Evolutionary conservation across 1,140 invertebrate species (phyloP).

Genomic region (Metaphire vulgaris): DNA sequence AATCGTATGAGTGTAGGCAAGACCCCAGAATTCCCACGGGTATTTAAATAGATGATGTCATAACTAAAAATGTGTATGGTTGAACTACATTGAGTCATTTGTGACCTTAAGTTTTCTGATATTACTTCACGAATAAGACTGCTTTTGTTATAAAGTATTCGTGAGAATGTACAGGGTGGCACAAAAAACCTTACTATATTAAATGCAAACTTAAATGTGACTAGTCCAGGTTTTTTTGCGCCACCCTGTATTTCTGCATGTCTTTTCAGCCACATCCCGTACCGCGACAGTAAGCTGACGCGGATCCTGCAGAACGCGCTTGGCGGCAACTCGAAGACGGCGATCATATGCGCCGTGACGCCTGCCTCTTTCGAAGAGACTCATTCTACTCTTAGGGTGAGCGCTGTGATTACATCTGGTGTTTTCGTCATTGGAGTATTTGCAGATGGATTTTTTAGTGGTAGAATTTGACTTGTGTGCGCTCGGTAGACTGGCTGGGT

Average conservation of each 20-base stretch:
- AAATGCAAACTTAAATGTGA: too few relatives aligned
- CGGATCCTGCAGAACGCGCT: slow-evolving; percentile 60
- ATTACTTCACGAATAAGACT: neutral
- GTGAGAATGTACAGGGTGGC: neutral
- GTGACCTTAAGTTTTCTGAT: neutral
- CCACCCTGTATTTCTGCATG: too few relatives aligned
- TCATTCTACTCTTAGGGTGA: slow-evolving; percentile 56
- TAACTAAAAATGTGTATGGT: too few relatives aligned
- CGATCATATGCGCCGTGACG: slow-evolving; percentile 59
- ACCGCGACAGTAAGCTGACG: slow-evolving; percentile 60
- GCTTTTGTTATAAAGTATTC: neutral
- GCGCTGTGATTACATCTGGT: slow-evolving; percentile 6
- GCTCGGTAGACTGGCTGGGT: neutral
- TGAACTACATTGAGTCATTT: too few relatives aligned
- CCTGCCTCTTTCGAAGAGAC: slow-evolving; percentile 61
- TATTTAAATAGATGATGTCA: too few relatives aligned
- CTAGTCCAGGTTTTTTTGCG: too few relatives aligned
- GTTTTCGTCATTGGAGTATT: neutral
- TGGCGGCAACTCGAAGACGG: slow-evolving; percentile 62
- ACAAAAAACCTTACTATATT: too few relatives aligned
- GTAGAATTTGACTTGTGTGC: neutral
- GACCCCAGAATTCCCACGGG: too few relatives aligned
- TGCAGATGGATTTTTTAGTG: neutral
- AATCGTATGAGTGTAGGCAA: too few relatives aligned
- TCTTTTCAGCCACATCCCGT: slow-evolving; percentile 50